Conservation (phyloP, 1,140 invertebrate genomes). For the Anadara kagoshimensis region DNA sequence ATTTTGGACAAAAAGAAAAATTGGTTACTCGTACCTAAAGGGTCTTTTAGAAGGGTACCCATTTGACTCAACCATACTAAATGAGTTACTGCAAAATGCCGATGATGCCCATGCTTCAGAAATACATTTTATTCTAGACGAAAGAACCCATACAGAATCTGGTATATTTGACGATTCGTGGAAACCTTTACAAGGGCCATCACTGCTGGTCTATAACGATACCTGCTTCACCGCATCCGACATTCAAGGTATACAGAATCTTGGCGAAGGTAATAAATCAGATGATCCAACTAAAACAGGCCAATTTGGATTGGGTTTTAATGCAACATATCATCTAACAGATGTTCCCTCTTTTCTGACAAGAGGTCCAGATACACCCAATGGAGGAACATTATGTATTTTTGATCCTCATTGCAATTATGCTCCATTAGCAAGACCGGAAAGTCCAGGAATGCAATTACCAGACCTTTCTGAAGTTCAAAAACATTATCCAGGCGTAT, state of each 20-base stretch:
- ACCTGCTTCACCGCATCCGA: conserved; percentile 63
- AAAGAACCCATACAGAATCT: conserved; percentile 2
- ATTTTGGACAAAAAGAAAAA: conserved; percentile 65
- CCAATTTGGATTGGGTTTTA: conserved; percentile 70
- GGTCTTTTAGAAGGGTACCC: conserved; percentile 57
- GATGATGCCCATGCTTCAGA: conserved; percentile 67
- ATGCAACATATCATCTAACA: conserved; percentile 70
- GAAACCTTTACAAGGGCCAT: conserved; percentile 62
- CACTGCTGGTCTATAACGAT: conserved; percentile 68
- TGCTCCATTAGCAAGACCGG: conserved; percentile 42
- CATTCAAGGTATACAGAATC: conserved; percentile 63
- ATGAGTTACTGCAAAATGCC: conserved; percentile 73
- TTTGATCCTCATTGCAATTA: conserved; percentile 69
- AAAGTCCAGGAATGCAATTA: conserved; percentile 54
- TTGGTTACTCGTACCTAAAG: conserved; percentile 56
- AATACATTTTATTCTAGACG: conserved; percentile 44
- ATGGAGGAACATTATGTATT: conserved; percentile 56
- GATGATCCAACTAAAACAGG: conserved; percentile 60
- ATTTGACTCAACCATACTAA: conserved; percentile 52
- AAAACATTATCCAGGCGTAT: conserved; percentile 49
- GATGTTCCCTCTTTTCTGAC: conserved; percentile 68
- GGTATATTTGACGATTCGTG: conserved; percentile 52
- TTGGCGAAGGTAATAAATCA: conserved; percentile 63
- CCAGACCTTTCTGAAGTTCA: conserved; percentile 40
- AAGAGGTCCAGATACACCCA: conserved; percentile 39